Conservation (phyloP, 2,888 invertebrate species). For the Athalia circularis region DNA sequence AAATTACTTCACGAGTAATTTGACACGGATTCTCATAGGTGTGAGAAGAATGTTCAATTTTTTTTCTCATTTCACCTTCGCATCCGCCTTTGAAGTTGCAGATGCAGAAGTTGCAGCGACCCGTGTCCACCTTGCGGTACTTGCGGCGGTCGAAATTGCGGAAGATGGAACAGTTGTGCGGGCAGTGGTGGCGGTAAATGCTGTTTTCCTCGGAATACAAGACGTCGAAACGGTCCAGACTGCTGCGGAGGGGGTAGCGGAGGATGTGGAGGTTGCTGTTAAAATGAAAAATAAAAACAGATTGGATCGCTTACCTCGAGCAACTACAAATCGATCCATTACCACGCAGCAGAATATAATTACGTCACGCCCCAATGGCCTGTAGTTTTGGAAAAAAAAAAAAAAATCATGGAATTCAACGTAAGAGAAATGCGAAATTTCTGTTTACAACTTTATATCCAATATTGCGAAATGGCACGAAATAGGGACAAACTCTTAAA, state of each 20-base stretch:
- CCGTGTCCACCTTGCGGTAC: conserved; percentile 50
- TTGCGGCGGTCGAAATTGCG: conserved; percentile 59
- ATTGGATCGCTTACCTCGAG: not conserved
- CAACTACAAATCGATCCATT: not conserved
- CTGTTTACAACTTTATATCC: too few species aligned
- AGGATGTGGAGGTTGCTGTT: conserved; percentile 51
- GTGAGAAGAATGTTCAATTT: too few species aligned
- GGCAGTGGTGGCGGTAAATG: conserved; percentile 55
- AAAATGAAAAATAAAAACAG: not conserved
- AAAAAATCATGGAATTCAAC: too few species aligned
- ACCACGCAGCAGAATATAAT: not conserved
- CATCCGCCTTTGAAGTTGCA: conserved; percentile 49
- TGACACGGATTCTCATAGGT: too few species aligned
- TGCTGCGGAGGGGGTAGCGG: conserved; percentile 55
- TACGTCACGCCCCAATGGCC: too few species aligned
- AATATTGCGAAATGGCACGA: too few species aligned
- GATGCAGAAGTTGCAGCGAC: conserved; percentile 54
- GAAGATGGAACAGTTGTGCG: conserved; percentile 58
- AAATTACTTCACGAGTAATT: too few species aligned
- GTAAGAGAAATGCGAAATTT: too few species aligned
- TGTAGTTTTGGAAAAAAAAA: too few species aligned
- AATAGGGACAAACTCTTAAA: too few species aligned
- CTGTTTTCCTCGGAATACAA: conserved; percentile 58
- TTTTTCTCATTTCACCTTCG: not conserved
- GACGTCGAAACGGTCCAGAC: conserved; percentile 54